Evolutionary conservation across 35 echinoderm and acorn worm genomes (phyloP).

Genomic region (Amphiura filiformis): DNA sequence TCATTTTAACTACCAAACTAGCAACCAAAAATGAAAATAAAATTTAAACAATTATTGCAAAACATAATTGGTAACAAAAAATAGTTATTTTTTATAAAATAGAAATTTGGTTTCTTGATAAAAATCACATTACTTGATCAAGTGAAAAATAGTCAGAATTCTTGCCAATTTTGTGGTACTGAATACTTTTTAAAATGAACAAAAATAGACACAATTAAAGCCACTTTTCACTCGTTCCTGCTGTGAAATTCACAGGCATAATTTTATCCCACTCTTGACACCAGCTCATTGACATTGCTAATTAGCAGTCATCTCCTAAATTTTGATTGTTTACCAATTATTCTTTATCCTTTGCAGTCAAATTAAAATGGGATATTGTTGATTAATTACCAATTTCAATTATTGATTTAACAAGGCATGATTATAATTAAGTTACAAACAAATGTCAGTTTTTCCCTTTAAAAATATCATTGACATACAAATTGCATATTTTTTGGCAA

Average conservation of each 20-base stretch:
- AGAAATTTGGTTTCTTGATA: neutral
- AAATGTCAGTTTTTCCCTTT: no score
- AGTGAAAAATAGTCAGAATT: neutral
- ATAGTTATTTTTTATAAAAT: neutral
- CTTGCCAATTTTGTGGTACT: neutral
- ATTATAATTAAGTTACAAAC: neutral
- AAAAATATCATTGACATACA: no score
- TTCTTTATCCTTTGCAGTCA: no score
- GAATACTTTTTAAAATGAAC: neutral
- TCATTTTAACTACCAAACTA: neutral
- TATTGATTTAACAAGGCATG: neutral
- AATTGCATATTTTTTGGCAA: no score
- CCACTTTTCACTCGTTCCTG: neutral
- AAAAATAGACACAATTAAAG: neutral
- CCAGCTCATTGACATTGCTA: neutral
- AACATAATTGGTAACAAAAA: neutral
- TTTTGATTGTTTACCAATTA: no score
- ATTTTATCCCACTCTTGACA: neutral
- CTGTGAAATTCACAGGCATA: neutral
- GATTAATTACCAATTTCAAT: no score
- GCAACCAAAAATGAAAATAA: neutral
- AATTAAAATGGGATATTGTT: no score
- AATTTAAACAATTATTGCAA: neutral
- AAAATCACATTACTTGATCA: neutral
- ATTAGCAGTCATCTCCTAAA: no score